Conservation (phyloP, 2,113 vertebrate genomes). For the Leptobrachium leishanense region DNA sequence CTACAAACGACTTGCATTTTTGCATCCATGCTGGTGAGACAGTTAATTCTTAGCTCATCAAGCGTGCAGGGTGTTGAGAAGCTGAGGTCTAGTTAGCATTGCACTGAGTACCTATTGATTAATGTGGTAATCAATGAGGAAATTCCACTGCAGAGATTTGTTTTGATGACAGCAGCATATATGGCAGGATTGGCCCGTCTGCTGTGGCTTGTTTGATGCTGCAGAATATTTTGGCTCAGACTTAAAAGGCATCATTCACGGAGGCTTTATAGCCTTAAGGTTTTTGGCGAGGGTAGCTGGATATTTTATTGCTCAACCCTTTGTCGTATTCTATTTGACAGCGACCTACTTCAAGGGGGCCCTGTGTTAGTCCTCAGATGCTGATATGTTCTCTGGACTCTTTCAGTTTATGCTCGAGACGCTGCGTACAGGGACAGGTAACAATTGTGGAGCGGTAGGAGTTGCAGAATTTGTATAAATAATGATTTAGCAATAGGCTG, state of each 20-base stretch:
- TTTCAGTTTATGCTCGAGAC: constrained; percentile 70
- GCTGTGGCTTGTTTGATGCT: constrained; percentile 55
- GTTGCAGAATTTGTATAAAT: constrained; percentile 10
- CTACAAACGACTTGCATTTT: constrained; percentile 25
- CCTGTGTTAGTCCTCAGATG: constrained; percentile 58
- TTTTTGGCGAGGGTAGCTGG: constrained; percentile 54
- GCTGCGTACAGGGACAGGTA: constrained; percentile 72
- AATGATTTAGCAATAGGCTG: neutral
- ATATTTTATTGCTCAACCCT: constrained; percentile 51
- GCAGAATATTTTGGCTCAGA: constrained; percentile 58
- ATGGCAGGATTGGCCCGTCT: constrained; percentile 56
- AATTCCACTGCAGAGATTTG: constrained; percentile 70
- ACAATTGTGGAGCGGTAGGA: constrained; percentile 43
- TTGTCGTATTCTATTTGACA: constrained; percentile 56
- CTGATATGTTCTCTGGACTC: constrained; percentile 70
- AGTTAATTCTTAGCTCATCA: constrained; percentile 52
- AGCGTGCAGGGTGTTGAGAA: constrained; percentile 46
- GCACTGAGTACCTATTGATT: constrained; percentile 46
- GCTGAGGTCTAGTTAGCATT: constrained; percentile 50
- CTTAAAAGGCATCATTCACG: constrained; percentile 56
- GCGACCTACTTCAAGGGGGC: constrained; percentile 57
- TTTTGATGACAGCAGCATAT: constrained; percentile 65
- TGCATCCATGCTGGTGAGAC: constrained; percentile 46
- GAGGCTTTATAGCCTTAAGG: constrained; percentile 49
- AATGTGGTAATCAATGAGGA: constrained; percentile 63